These are phyloP conservation scores for Cerastoderma edule DNA, from an alignment of 2,888 invertebrate genomes.

Conservation along the genomic window DNA sequence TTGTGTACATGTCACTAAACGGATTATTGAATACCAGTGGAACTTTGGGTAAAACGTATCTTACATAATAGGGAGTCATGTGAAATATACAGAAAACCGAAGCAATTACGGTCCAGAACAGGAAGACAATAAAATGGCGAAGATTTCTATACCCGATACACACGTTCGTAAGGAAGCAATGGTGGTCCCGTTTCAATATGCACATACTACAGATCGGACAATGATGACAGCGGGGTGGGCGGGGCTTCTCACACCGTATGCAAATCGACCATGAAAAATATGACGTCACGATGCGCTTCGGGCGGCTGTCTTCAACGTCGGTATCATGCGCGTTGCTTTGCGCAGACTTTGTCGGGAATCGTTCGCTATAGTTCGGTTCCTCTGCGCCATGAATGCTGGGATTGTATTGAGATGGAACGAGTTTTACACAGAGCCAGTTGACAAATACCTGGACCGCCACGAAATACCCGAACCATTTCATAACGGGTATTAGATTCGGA, in stretches of 20 bases:
- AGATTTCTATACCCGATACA: conserved; percentile 80
- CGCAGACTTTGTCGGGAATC: neutral
- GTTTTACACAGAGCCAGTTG: conserved; percentile 77
- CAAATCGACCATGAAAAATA: conserved; percentile 82
- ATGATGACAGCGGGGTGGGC: conserved; percentile 81
- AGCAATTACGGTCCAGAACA: conserved; percentile 71
- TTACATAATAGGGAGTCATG: conserved; percentile 34
- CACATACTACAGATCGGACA: conserved; percentile 78
- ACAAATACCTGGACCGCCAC: conserved; percentile 71
- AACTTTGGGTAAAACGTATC: conserved; percentile 50
- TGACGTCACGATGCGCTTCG: conserved; percentile 68
- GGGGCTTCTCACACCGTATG: conserved; percentile 69
- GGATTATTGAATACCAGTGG: conserved; percentile 68
- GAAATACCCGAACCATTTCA: conserved; percentile 58
- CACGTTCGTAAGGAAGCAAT: conserved; percentile 79
- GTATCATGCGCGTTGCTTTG: conserved; percentile 39
- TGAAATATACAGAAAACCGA: conserved; percentile 68
- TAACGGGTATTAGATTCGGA: conserved; percentile 8
- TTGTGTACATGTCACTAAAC: conserved; percentile 66
- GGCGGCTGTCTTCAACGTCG: conserved; percentile 7
- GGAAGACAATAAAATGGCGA: conserved; percentile 78
- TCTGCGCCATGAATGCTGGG: conserved; percentile 59
- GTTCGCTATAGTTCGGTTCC: conserved; percentile 28
- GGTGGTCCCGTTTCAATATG: conserved; percentile 81
- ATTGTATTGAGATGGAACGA: conserved; percentile 68